These are phyloP conservation scores for Plecturocebus donacophilus DNA, from an alignment of 2,113 vertebrate species.

Conservation along the genomic window DNA sequence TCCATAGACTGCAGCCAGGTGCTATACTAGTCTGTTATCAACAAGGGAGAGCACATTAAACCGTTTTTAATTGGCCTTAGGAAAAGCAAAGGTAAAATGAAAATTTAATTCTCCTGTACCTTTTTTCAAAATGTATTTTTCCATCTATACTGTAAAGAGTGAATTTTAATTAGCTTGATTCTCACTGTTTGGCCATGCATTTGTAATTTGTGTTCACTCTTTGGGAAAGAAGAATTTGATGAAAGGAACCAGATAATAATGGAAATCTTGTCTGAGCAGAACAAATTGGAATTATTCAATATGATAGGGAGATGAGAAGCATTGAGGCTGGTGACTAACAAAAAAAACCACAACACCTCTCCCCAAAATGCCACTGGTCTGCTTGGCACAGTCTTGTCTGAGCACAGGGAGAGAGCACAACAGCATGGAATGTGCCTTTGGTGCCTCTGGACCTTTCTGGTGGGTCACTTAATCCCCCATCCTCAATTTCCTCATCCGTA, in stretches of 20 bases:
- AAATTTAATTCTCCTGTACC: constrained; percentile 77
- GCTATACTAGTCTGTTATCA: background rate
- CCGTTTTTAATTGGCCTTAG: constrained; percentile 79
- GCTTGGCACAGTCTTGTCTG: too few relatives aligned
- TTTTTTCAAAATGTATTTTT: constrained; percentile 72
- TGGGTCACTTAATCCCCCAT: background rate
- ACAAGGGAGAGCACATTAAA: constrained; percentile 63
- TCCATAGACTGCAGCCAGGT: background rate
- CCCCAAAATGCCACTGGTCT: background rate
- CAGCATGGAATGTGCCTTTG: background rate
- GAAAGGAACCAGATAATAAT: constrained; percentile 85
- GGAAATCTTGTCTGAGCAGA: constrained; percentile 86
- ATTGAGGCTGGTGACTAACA: background rate
- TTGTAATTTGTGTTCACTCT: constrained; percentile 85
- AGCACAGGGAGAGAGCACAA: background rate
- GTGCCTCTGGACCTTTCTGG: background rate
- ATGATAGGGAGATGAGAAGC: background rate
- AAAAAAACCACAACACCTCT: background rate
- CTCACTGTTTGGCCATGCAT: constrained; percentile 82
- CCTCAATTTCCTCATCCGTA: background rate
- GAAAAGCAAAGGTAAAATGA: constrained; percentile 70
- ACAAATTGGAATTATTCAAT: constrained; percentile 83
- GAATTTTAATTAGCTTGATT: constrained; percentile 84
- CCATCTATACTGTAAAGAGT: constrained; percentile 76
- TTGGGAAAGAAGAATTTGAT: constrained; percentile 84